Base-by-base conservation (phyloP, 2,113 vertebrate genomes). In the Maccullochella peelii region DNA sequence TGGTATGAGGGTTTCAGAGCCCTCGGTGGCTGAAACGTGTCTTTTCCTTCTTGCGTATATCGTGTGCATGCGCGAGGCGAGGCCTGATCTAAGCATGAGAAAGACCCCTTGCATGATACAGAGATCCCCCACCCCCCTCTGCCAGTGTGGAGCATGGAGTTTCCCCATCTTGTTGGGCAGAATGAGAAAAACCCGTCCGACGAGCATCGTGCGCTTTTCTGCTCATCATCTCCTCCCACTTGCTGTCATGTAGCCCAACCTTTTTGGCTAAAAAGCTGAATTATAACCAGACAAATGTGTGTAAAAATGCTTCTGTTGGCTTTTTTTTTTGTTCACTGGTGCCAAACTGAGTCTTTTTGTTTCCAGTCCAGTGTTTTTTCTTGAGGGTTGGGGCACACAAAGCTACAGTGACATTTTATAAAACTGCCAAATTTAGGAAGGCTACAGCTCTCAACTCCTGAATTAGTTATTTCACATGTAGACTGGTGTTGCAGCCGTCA, bases 51-150 rank as follows among this genome's bases (percentile, higher is more conserved):
- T 80, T 49, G 79, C 73, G 88, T 92, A 80, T 82, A 79, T 89
- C 23, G 89, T 95, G 93, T 95, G 94, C 94, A 95, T 95, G 93
- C 79, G 21, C 83, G 88, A 86, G 83, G 88, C 78, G 8, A 86
- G 82, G 87, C 88, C 82, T 91, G 87, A 87, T 85, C 77, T 65
- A 71, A 94, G 95, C 94, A 95, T 95, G 95, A 91, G 73, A 91
- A 92, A 87, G 84, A 83, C 77, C 77, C 50, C 86, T 77, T 91
- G 94, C 94, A 94, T 95, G 95, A 85, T 83, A 72, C 78, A 87
- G 83, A 92, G 82, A 89, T 62, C 77, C 90, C 79, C 42, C 49
- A 74, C 90, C 79, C 42, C 49, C 84, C 52, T 20, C 18, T 2
- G 23, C 50, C 12, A 69, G 72, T 77, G 80, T 88, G 76, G 91